Evolutionary conservation across 2,113 vertebrate genomes (phyloP).

Genomic region (Nipponia nippon): DNA sequence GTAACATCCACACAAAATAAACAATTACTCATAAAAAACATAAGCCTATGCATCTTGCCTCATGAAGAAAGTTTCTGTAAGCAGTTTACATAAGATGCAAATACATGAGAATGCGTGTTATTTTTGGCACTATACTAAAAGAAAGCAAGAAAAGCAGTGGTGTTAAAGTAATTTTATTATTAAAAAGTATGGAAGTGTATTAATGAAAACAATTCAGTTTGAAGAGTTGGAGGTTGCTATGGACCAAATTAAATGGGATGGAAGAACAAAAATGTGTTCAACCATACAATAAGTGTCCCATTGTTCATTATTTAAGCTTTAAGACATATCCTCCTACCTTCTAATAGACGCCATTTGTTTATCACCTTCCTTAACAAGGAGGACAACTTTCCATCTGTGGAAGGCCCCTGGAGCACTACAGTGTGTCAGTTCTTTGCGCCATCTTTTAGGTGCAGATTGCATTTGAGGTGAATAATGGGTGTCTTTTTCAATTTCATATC

Average conservation of each 20-base stretch:
- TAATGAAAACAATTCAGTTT: not conserved
- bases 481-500: conserved; percentile 80
- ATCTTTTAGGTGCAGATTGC: conserved; percentile 83
- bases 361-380: conserved; percentile 73
- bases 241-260: not conserved
- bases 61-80: not conserved
- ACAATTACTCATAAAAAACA: accelerated
- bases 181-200: not conserved
- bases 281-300: not conserved
- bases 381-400: conserved; percentile 89
- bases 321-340: conserved; percentile 74
- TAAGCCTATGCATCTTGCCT: not conserved
- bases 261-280: not conserved
- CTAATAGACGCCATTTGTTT: conserved; percentile 77
- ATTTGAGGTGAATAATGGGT: conserved; percentile 78
- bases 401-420: conserved; percentile 83
- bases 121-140: not conserved
- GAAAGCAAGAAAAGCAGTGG: not conserved
- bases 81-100: not conserved
- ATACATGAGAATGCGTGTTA: accelerated
- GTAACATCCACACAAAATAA: not conserved
- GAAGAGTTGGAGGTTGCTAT: not conserved
- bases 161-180: not conserved
- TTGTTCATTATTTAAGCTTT: conserved; percentile 1
- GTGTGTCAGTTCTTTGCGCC: conserved; percentile 76